A percentile compares a stretch with the other conserved stretches of the same genome.
These are phyloP conservation scores for Diachrysia chrysitis DNA, from an alignment of 2,888 invertebrate species.

Conservation along the genomic window DNA sequence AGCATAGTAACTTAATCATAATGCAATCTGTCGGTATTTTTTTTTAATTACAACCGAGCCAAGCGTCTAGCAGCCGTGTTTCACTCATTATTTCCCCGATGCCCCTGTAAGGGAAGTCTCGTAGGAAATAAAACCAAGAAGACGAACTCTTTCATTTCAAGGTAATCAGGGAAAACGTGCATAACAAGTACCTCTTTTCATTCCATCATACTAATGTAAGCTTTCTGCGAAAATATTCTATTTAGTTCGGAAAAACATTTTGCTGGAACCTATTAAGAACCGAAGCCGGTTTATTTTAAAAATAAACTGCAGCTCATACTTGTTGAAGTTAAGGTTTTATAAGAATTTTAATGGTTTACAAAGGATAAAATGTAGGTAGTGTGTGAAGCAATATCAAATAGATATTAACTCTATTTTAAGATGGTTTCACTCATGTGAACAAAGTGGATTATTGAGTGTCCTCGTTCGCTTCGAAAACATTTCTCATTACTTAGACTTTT, in stretches of 20 bases:
- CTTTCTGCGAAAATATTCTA: slow-evolving; percentile 6
- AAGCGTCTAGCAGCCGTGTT: neutral
- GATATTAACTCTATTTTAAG: no score
- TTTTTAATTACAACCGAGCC: neutral
- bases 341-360: neutral
- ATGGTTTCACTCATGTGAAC: no score
- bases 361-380: neutral
- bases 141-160: slow-evolving; percentile 14
- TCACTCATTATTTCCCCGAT: neutral
- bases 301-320: slow-evolving; percentile 18
- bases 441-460: no score
- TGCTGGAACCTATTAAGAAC: slow-evolving; percentile 19
- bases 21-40: neutral
- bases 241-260: slow-evolving; percentile 35
- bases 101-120: neutral
- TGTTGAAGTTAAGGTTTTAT: slow-evolving; percentile 8
- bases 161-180: slow-evolving; percentile 23
- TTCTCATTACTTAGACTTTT: no score
- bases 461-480: no score
- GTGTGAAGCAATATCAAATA: neutral
- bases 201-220: slow-evolving; percentile 2
- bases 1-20: neutral
- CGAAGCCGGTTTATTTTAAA: slow-evolving; percentile 4
- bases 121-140: slow-evolving; percentile 9
- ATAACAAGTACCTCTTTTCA: slow-evolving; percentile 19